Evolutionary conservation across 2,797 vertebrate species (phyloP), one percentile per base, ranked within the genome.

Genomic region (Helarctos malayanus): DNA sequence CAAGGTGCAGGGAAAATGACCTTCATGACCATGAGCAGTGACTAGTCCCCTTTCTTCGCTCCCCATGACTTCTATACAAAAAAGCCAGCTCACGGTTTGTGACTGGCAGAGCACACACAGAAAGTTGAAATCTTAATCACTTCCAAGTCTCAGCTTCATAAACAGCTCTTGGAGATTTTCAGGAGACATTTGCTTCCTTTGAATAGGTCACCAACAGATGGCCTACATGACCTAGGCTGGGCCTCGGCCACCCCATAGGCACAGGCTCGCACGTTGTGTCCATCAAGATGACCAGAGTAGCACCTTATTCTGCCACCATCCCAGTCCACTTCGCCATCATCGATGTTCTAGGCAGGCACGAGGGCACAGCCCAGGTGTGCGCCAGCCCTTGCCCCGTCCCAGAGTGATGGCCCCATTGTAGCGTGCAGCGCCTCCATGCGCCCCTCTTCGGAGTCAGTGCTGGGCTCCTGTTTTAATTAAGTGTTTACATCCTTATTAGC

Each of bases 321-420:
- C 92, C 80, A 84, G 88, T 93, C 90, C 71, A 89, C 41, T 84
- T 97, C 93, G 76, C 96, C 91, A 35, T 82, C 90, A 16, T 78
- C 9, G 49, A 54, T 54, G 63, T 79, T 47, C 27, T 41, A 45
- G 38, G n/a, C 18, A 61, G 65, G 19, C 52, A 63, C 27, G 16
- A 56, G 38, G n/a, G n/a, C 69, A 57, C 82, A 89, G 93, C 75
- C 94, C 81, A 90, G 29, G 0, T 83, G 87, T 68, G 85, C 71
- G 54, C 91, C 95, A 95, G 97, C 69, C 82, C 47, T 78, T 47
- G 21, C 1, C 96, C 97, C 65, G 52, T 91, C 71, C 25, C 82
- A 79, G 93, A 96, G 47, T 18, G 4, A 81, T 89, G 57, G 91
- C 35, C 47, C 81, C 91, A 47, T 27, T 96, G 5, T 25, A 15